phyloP scores from a whole-genome alignment of 2,888 invertebrate genomes.

The Idaea biselata region DNA sequence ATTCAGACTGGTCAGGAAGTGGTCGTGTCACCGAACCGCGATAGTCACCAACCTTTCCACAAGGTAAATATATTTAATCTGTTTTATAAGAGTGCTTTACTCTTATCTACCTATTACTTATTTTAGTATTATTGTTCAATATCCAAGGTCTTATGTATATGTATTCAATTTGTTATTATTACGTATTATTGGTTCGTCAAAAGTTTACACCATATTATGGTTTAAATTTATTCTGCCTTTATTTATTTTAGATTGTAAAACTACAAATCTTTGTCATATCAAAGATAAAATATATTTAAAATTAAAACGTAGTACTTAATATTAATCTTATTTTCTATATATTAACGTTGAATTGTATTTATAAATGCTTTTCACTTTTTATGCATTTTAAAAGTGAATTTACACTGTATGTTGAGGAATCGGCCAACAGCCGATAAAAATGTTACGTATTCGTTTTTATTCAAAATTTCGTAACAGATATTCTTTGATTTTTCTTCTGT shows the following conservation, averaged over 20 bases:
- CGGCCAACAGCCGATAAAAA: no score
- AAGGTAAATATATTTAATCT: slow-evolving; percentile 79
- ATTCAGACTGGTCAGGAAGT: slow-evolving; percentile 95
- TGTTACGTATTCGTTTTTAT: no score
- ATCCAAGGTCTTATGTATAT: neutral
- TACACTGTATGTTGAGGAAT: neutral
- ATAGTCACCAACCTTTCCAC: slow-evolving; percentile 89
- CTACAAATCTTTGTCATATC: neutral
- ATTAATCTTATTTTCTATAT: neutral
- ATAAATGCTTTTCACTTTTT: neutral
- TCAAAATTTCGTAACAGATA: no score
- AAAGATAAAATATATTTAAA: no score
- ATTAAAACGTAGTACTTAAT: neutral
- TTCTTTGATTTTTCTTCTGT: no score
- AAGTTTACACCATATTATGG: slow-evolving; percentile 2
- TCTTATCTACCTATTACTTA: neutral
- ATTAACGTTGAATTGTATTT: neutral
- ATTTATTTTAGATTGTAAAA: neutral
- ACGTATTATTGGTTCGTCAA: neutral
- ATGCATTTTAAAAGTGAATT: neutral
- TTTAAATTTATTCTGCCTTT: neutral
- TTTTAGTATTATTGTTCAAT: neutral
- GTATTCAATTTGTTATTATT: neutral
- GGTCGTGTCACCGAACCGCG: slow-evolving; percentile 93
- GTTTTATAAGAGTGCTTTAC: slow-evolving; percentile 6